Percentiles rank a stretch among this genome's conserved stretches.
Conservation (phyloP, 2,888 invertebrate genomes). For the Dynastes tityus region DNA sequence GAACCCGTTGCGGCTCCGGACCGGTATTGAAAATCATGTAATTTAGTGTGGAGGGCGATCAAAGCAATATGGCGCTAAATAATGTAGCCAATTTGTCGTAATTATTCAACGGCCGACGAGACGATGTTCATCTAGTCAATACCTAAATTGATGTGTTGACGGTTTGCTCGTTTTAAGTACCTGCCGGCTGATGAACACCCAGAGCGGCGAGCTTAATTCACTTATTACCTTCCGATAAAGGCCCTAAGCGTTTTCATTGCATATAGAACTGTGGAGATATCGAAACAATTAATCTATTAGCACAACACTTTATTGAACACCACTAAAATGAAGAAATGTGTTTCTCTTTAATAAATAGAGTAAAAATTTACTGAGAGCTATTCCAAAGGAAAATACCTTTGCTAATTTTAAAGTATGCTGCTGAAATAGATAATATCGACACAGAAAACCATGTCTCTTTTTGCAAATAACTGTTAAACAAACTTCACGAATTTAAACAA, state of each 20-base stretch:
- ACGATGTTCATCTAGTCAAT: constrained; percentile 44
- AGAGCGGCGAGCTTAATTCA: neutral
- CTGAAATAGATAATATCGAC: too few species aligned
- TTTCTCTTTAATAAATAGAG: too few species aligned
- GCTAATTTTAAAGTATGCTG: too few species aligned
- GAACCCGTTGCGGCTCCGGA: neutral
- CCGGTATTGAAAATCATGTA: constrained; percentile 42
- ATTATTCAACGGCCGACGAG: constrained; percentile 55
- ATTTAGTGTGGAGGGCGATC: constrained; percentile 45
- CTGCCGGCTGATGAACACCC: constrained; percentile 13
- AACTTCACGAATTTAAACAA: too few species aligned
- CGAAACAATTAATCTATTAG: too few species aligned
- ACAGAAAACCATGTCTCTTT: too few species aligned
- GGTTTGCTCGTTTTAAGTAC: constrained; percentile 35
- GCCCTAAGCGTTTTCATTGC: neutral
- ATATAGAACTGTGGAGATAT: too few species aligned
- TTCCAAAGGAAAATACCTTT: too few species aligned
- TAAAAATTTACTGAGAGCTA: too few species aligned
- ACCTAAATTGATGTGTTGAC: constrained; percentile 41
- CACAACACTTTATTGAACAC: too few species aligned
- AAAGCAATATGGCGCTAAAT: constrained; percentile 51
- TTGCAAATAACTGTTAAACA: too few species aligned
- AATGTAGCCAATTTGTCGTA: constrained; percentile 57
- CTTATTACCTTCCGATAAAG: neutral
- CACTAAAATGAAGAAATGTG: too few species aligned